Percentiles rank a stretch among this genome's conserved stretches.
These are phyloP conservation scores for Dipodomys spectabilis DNA, from an alignment of 2,113 vertebrate species.

Conservation along the genomic window DNA sequence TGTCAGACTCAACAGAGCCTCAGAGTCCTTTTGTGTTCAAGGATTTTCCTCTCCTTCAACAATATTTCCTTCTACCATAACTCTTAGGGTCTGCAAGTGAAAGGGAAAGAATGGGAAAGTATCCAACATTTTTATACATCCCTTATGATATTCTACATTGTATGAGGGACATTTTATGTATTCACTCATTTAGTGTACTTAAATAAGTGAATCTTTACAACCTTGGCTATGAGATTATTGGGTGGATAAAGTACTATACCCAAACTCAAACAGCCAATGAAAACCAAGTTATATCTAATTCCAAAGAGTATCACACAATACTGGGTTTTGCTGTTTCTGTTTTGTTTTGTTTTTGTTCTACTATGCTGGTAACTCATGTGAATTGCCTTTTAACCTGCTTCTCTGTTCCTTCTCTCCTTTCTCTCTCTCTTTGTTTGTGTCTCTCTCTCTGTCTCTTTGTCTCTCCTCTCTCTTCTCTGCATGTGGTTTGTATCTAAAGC, in stretches of 20 bases:
- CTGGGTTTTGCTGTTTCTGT: too few species aligned
- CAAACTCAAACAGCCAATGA: neutral
- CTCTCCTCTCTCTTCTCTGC: too few species aligned
- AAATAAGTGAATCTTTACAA: neutral
- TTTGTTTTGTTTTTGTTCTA: too few species aligned
- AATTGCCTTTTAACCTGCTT: neutral
- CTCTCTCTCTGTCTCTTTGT: too few species aligned
- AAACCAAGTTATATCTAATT: neutral
- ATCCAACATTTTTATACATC: neutral
- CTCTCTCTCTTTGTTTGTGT: neutral
- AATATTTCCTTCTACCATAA: neutral
- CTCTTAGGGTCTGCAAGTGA: neutral
- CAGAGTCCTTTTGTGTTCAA: neutral
- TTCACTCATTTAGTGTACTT: neutral
- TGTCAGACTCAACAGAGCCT: neutral
- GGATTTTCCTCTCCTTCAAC: neutral
- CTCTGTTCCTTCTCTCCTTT: neutral
- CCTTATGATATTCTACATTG: neutral
- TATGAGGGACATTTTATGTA: neutral
- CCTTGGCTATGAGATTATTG: neutral
- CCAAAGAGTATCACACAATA: neutral
- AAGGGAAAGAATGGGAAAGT: neutral
- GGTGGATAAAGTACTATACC: neutral
- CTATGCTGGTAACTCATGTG: neutral
- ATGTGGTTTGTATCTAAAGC: neutral